Evolutionary conservation across 2,888 invertebrate genomes (phyloP).

Genomic region (Pterostichus madidus): DNA sequence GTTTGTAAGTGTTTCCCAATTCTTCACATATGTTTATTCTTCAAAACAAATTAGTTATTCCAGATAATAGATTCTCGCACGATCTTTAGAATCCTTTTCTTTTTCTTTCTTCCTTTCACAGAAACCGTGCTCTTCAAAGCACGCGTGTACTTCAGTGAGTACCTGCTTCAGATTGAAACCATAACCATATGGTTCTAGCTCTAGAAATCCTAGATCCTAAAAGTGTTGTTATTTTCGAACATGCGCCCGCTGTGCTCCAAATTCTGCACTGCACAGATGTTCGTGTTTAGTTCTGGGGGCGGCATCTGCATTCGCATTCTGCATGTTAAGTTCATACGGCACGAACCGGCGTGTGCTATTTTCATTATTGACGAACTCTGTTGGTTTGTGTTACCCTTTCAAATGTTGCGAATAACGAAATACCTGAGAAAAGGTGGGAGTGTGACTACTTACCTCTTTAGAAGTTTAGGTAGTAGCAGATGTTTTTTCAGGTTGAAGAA

Average conservation of each 20-base stretch:
- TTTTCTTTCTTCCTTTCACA: neutral
- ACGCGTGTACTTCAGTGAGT: constrained; percentile 15
- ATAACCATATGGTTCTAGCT: neutral
- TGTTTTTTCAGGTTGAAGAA: constrained; percentile 8
- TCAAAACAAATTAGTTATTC: neutral
- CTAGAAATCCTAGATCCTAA: neutral
- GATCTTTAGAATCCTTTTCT: neutral
- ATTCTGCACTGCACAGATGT: constrained; percentile 38
- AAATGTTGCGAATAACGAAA: constrained; percentile 11
- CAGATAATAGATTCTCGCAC: neutral
- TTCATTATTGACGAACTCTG: constrained; percentile 10
- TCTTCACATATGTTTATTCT: neutral
- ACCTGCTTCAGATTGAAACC: constrained; percentile 10
- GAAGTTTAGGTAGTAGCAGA: neutral
- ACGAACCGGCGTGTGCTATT: constrained; percentile 45
- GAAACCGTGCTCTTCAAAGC: constrained; percentile 15
- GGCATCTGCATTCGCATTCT: constrained; percentile 41
- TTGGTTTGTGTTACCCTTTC: neutral
- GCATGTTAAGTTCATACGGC: constrained; percentile 14
- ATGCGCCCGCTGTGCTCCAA: constrained; percentile 34
- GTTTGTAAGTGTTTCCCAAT: neutral
- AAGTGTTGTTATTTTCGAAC: constrained; percentile 34
- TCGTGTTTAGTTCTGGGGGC: neutral
- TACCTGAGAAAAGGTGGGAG: constrained; percentile 5
- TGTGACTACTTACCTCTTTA: neutral